Base-by-base conservation (phyloP, 2,113 vertebrate genomes). In the Rhinoptilus africanus region DNA sequence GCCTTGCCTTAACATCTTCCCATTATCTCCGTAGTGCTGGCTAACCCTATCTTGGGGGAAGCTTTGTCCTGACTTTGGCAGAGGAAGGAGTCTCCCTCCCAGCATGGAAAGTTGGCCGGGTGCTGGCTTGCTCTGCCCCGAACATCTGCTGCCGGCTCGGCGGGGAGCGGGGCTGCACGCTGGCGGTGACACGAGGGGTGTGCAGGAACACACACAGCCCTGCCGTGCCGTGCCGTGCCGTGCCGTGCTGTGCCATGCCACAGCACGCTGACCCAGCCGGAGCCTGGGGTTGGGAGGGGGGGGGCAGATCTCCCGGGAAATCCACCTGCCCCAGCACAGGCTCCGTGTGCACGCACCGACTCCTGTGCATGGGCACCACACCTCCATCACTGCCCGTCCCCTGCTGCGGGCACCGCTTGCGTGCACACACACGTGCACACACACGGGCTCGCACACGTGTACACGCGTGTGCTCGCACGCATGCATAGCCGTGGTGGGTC, bases 1-100 rank as follows among this genome's bases (percentile, higher is more conserved):
- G 97, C 94, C 74, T 74, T 96, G 96, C 93, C 81, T 95, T 92
- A 94, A 85, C 95, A 94, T 96, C 97, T 96, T 96, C 95, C 93
- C 94, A 93, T 95, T 97, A 97, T 97, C 96, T 97, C 88, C 2
- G 14, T 60, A 8, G 4, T 94, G 86, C 95, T 94, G 94, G 96
- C 93, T 74, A 75, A 47, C 89, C 85, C 93, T 43, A 5, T 79
- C 95, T 37, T 50, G 94, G 71, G 96, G 93, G 48, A 79, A 85
- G 78, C 63, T 85, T 48, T 0, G 26, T 59, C 97, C 92, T 92
- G 85, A 56, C 81, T 96, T 96, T 92, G 95, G 94, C 92, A 96
- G 80, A n/a, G 73, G 91, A 96, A 89, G 37, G 66, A 93, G 80
- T 73, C 86, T 96, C 95, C 85, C 95, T 96, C 94, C 86, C 96